A percentile compares a stretch with the other conserved stretches of the same genome.
These are phyloP conservation scores for Tragulus kanchil DNA, from an alignment of 2,113 vertebrate genomes.

Conservation along the genomic window DNA sequence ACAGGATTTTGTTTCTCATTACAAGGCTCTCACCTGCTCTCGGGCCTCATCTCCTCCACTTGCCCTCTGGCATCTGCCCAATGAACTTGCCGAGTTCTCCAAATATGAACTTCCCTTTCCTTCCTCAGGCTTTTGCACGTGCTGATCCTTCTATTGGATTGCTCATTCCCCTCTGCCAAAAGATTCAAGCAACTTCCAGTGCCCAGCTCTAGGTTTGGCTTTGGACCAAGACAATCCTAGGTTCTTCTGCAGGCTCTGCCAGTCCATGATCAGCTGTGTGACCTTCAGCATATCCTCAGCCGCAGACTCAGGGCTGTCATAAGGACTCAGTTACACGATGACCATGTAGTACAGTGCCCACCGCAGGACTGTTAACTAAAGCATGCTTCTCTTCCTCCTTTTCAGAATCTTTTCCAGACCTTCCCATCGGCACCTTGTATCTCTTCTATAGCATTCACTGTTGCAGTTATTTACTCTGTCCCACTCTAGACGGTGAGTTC, in stretches of 20 bases:
- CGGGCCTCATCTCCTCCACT: neutral
- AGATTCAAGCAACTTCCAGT: neutral
- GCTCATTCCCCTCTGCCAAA: neutral
- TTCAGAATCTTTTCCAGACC: neutral
- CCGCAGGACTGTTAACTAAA: neutral
- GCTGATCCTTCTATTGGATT: neutral
- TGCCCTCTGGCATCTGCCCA: neutral
- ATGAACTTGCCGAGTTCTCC: neutral
- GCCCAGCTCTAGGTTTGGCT: neutral
- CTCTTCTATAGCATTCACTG: neutral
- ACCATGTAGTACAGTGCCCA: neutral
- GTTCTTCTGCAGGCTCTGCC: conserved; percentile 15
- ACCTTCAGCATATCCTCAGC: conserved; percentile 16
- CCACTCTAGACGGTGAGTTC: neutral
- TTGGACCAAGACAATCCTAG: neutral
- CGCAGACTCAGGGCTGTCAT: neutral
- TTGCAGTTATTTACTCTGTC: neutral
- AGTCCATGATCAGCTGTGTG: neutral
- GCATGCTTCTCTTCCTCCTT: neutral
- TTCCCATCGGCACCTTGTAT: neutral
- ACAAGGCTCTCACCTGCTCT: neutral
- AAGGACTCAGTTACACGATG: neutral
- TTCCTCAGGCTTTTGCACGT: neutral
- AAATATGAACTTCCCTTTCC: neutral
- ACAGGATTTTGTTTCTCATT: neutral